phyloP scores from a whole-genome alignment of 2,888 invertebrate genomes.

The Cheilosia grossa region DNA sequence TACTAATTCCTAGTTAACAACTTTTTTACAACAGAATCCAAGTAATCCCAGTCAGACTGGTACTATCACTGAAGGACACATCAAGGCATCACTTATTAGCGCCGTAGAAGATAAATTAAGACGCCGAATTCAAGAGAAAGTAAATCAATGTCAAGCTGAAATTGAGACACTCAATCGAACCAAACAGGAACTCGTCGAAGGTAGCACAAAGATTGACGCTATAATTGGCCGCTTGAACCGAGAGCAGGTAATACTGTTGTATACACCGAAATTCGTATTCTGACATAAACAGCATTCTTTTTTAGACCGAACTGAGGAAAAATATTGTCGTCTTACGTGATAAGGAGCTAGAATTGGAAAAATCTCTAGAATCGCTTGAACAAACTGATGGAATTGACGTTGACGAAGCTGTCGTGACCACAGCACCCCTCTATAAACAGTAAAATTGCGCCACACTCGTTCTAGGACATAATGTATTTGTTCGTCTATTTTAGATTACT shows the following conservation, averaged over 20 bases:
- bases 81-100: constrained; percentile 95
- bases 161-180: constrained; percentile 94
- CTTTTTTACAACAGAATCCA: not conserved
- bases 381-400: constrained; percentile 93
- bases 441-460: constrained; percentile 83
- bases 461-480: not conserved
- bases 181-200: constrained; percentile 93
- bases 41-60: constrained; percentile 85
- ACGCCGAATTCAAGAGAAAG: constrained; percentile 93
- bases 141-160: constrained; percentile 95
- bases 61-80: constrained; percentile 97
- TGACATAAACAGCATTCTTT: constrained; percentile 7
- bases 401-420: constrained; percentile 98
- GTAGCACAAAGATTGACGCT: constrained; percentile 91
- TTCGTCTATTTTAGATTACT: constrained; percentile 87
- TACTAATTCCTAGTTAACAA: not conserved
- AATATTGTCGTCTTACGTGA: constrained; percentile 93
- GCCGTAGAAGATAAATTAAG: constrained; percentile 98
- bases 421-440: constrained; percentile 98
- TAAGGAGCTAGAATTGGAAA: constrained; percentile 93
- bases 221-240: constrained; percentile 90
- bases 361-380: constrained; percentile 89
- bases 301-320: constrained; percentile 90
- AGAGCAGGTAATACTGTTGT: constrained; percentile 85
- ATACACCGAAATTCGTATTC: not conserved